Percentiles rank a stretch among this genome's conserved stretches.
These are phyloP conservation scores for Zophobas morio DNA, from an alignment of 1,140 invertebrate species.

Conservation along the genomic window DNA sequence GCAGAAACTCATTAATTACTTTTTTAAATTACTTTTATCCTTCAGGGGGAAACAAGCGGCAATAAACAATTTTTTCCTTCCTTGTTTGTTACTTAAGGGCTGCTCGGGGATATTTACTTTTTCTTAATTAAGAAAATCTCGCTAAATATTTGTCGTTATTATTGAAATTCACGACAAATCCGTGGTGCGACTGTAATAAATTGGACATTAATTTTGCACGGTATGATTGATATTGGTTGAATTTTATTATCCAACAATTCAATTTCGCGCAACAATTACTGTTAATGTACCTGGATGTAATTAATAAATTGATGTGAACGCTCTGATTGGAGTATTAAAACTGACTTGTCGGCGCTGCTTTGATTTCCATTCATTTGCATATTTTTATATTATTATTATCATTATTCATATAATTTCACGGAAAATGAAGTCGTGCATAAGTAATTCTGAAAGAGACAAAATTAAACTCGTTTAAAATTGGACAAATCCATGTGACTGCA, in stretches of 20 bases:
- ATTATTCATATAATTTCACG: not conserved
- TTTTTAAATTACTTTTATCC: constrained; percentile 43
- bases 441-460: too few relatives aligned
- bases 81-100: constrained; percentile 11
- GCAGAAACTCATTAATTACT: constrained; percentile 40
- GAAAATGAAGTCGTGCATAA: not conserved
- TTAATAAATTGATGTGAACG: constrained; percentile 2
- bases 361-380: not conserved
- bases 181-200: not conserved
- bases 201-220: not conserved
- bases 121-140: constrained; percentile 16
- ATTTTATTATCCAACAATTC: constrained; percentile 28
- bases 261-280: constrained; percentile 14
- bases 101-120: constrained; percentile 26
- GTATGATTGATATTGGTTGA: constrained; percentile 8
- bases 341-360: not conserved
- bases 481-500: too few relatives aligned
- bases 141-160: not conserved
- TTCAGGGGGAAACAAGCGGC: constrained; percentile 31
- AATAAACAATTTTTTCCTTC: constrained; percentile 30
- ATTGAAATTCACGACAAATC: not conserved
- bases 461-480: too few relatives aligned
- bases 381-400: too few relatives aligned
- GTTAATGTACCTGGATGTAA: constrained; percentile 7
- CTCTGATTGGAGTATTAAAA: not conserved